These are phyloP conservation scores for Drosophila sp. DNA, from an alignment of 1,140 invertebrate species.

Conservation along the genomic window DNA sequence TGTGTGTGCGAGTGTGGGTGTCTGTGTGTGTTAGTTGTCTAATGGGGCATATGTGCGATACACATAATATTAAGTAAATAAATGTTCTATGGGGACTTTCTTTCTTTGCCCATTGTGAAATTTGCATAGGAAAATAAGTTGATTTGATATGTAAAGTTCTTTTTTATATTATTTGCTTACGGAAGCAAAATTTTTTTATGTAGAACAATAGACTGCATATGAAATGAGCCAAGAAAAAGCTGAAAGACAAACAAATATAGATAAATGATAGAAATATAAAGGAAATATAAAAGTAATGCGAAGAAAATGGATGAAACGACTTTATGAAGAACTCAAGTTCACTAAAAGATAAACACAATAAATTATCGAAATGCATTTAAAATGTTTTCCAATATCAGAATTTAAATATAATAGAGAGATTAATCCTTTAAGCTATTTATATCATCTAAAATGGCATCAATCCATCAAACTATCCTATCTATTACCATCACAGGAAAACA, in stretches of 20 bases:
- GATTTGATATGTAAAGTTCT: slow-evolving; percentile 12
- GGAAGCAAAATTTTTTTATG: slow-evolving; percentile 12
- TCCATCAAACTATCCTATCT: too few species aligned
- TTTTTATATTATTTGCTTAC: background rate
- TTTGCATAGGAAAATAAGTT: slow-evolving; percentile 63
- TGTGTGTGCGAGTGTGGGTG: slow-evolving; percentile 20
- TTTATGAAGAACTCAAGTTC: too few species aligned
- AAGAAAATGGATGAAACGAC: too few species aligned
- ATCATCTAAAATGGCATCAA: too few species aligned
- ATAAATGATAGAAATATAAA: background rate
- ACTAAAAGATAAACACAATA: too few species aligned
- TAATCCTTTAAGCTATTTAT: too few species aligned
- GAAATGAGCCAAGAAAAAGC: slow-evolving; percentile 44
- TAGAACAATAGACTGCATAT: slow-evolving; percentile 53
- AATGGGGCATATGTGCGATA: slow-evolving; percentile 74
- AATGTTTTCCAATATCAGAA: too few species aligned
- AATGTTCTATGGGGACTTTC: slow-evolving; percentile 45
- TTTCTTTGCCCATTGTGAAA: slow-evolving; percentile 5
- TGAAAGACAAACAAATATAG: slow-evolving; percentile 29
- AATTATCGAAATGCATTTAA: too few species aligned
- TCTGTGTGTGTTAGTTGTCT: slow-evolving; percentile 42
- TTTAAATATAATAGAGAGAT: too few species aligned
- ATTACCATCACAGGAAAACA: background rate
- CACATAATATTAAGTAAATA: slow-evolving; percentile 75
- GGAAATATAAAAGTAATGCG: too few species aligned